These are phyloP conservation scores for Notothenia rossii DNA, from an alignment of 2,113 vertebrate genomes.

Conservation along the genomic window DNA sequence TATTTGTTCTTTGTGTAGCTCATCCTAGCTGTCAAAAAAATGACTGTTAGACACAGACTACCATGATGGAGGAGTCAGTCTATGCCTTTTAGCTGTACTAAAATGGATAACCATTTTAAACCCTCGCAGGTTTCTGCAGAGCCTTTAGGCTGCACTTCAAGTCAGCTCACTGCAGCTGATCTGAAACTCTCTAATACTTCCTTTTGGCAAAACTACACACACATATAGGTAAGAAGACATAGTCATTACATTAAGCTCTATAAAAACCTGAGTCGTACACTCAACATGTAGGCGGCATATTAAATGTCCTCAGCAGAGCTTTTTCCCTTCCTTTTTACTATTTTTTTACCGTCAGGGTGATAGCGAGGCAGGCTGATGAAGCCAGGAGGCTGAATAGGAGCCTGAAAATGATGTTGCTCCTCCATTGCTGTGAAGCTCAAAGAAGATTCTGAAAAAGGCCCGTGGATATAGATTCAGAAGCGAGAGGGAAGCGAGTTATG, in stretches of 20 bases:
- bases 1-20: slow-evolving; percentile 12
- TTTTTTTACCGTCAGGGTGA: slow-evolving; percentile 3
- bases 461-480: slow-evolving; percentile 57
- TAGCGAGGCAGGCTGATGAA: slow-evolving; percentile 51
- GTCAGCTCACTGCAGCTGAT: not conserved
- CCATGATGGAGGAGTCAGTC: slow-evolving; percentile 1
- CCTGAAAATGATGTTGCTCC: slow-evolving; percentile 53
- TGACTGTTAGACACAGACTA: slow-evolving; percentile 6
- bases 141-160: slow-evolving; percentile 25
- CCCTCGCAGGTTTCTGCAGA: slow-evolving; percentile 31
- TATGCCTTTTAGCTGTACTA: slow-evolving; percentile 24
- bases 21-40: slow-evolving; percentile 15
- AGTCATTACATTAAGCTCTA: slow-evolving; percentile 49
- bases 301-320: slow-evolving; percentile 54
- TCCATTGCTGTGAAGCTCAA: slow-evolving; percentile 46
- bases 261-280: slow-evolving; percentile 15
- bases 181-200: slow-evolving; percentile 21
- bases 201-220: slow-evolving; percentile 10
- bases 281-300: slow-evolving; percentile 60
- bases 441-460: slow-evolving; percentile 61
- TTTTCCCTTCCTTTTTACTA: slow-evolving; percentile 13
- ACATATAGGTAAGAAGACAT: slow-evolving; percentile 38
- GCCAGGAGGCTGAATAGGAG: slow-evolving; percentile 40
- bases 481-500: slow-evolving; percentile 22
- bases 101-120: slow-evolving; percentile 44